A percentile compares a stretch with the other conserved stretches of the same genome.
Evolutionary conservation across 2,888 invertebrate species (phyloP).

Genomic region (Holacanthella duospinosa): DNA sequence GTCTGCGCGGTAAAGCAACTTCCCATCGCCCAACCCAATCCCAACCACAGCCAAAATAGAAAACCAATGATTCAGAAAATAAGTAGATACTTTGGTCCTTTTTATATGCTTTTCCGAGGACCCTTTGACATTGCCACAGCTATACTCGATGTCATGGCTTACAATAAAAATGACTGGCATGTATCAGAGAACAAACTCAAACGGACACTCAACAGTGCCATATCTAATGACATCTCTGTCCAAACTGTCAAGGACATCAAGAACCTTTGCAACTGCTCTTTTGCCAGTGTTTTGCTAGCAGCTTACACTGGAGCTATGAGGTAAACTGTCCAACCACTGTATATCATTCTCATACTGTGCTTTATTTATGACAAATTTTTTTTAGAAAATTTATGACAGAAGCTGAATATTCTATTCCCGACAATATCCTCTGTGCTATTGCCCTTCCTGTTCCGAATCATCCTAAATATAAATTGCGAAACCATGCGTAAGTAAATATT

Average conservation of each 20-base stretch:
- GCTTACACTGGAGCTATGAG: constrained; percentile 31
- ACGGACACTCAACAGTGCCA: constrained; percentile 17
- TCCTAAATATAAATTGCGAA: constrained; percentile 1
- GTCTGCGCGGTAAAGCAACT: not conserved
- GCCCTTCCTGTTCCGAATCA: constrained; percentile 8
- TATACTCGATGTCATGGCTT: constrained; percentile 13
- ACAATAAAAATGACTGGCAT: constrained; percentile 33
- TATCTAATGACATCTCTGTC: constrained; percentile 23
- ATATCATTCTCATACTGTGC: not conserved
- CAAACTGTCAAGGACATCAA: constrained; percentile 21
- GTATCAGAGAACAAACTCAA: constrained; percentile 18
- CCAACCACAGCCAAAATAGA: not conserved
- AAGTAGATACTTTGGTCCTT: not conserved
- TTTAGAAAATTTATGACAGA: constrained; percentile 20
- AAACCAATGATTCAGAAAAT: not conserved
- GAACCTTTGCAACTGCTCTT: constrained; percentile 16
- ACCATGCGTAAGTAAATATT: constrained; percentile 9
- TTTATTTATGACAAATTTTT: not conserved
- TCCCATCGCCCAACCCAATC: not conserved
- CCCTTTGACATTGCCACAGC: constrained; percentile 12
- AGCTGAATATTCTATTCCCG: constrained; percentile 18
- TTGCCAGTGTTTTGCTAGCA: constrained; percentile 28
- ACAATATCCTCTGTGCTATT: constrained; percentile 1
- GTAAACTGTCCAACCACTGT: not conserved
- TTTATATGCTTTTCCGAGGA: constrained; percentile 2